Conservation (phyloP, 2,113 vertebrate species). For the Pterophyllum scalare region DNA sequence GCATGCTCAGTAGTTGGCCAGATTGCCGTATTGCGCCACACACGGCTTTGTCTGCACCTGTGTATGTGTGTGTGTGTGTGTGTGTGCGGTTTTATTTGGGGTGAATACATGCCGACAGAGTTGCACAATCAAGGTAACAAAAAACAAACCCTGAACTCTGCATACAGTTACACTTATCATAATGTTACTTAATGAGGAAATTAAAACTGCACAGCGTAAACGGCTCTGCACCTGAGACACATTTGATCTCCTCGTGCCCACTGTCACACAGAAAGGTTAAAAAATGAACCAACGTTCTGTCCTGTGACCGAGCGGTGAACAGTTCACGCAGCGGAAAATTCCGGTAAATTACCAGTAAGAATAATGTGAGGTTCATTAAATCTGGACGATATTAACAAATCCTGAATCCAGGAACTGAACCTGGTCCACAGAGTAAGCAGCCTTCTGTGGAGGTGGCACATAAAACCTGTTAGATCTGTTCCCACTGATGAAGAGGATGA, state of each 20-base stretch:
- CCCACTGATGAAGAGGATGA: too few relatives aligned
- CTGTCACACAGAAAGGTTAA: background rate
- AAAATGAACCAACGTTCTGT: background rate
- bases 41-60: conserved; percentile 58
- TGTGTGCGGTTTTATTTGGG: background rate
- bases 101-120: background rate
- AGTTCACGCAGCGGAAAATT: background rate
- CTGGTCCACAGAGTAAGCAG: background rate
- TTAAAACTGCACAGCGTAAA: background rate
- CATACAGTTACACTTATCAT: background rate
- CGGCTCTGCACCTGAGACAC: background rate
- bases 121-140: background rate
- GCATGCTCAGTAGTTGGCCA: conserved; percentile 66
- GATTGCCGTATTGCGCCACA: conserved; percentile 67
- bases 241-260: background rate
- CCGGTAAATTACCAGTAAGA: background rate
- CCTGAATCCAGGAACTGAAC: background rate
- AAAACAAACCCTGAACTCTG: conserved; percentile 4
- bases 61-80: conserved; percentile 1
- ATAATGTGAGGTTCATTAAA: background rate
- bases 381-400: background rate
- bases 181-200: background rate
- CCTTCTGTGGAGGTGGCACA: too few relatives aligned
- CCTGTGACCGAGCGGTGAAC: background rate
- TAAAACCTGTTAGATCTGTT: too few relatives aligned